phyloP scores from a whole-genome alignment of 2,113 vertebrate genomes.

The Hemiprocne comata region DNA sequence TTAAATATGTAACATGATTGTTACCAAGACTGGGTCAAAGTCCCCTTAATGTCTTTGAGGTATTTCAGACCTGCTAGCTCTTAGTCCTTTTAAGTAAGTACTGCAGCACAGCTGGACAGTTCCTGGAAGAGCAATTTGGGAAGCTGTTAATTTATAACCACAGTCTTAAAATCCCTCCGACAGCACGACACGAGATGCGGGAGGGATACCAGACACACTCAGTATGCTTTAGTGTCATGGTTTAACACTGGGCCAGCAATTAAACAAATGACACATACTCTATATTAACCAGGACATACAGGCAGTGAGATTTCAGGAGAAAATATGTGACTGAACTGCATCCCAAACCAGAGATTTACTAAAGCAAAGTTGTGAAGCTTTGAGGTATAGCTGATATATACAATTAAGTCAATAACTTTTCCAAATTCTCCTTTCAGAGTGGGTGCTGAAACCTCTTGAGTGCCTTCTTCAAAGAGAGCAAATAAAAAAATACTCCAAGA shows the following conservation, averaged over 20 bases:
- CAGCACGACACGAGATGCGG: rapidly evolving
- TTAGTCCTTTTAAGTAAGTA: background rate
- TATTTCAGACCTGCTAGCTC: background rate
- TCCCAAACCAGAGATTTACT: background rate
- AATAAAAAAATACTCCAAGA: background rate
- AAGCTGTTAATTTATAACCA: rapidly evolving
- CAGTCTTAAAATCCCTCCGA: background rate
- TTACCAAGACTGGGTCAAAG: background rate
- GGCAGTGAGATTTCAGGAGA: background rate
- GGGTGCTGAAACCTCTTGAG: background rate
- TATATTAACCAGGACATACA: no score
- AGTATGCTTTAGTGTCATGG: background rate
- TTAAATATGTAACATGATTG: background rate
- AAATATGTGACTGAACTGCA: background rate
- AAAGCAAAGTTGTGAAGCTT: background rate
- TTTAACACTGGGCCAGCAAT: no score
- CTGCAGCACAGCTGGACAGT: background rate
- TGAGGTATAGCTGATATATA: rapidly evolving
- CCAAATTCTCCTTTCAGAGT: background rate
- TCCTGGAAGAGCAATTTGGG: background rate
- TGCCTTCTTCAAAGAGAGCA: background rate
- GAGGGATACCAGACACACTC: background rate
- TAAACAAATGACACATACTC: no score
- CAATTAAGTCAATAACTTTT: background rate
- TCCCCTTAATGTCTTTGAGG: background rate